A percentile compares a stretch with the other conserved stretches of the same genome.
These are phyloP conservation scores for Oxygymnocypris stewartii DNA, from an alignment of 2,113 vertebrate genomes.

Conservation along the genomic window DNA sequence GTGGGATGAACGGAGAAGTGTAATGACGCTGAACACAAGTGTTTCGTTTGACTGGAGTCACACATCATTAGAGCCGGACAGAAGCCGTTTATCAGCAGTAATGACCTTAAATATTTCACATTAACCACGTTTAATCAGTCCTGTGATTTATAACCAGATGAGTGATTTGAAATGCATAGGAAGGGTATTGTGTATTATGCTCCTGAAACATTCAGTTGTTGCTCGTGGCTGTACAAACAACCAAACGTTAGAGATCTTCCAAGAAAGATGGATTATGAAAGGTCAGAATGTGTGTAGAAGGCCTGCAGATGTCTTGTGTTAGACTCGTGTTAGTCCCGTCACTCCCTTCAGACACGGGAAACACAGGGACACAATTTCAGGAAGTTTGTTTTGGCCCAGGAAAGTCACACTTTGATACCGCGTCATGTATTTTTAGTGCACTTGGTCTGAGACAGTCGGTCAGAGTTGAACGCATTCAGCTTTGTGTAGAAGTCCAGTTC, in stretches of 20 bases:
- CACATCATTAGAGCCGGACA: slow-evolving; percentile 58
- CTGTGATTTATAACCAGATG: neutral
- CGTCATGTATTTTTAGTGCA: slow-evolving; percentile 65
- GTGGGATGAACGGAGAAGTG: neutral
- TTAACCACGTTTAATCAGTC: slow-evolving; percentile 19
- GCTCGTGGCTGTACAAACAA: neutral
- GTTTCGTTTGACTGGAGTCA: slow-evolving; percentile 61
- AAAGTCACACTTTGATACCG: slow-evolving; percentile 58
- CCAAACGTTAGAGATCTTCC: neutral
- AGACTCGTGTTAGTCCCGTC: too few species aligned
- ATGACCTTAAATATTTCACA: slow-evolving; percentile 49
- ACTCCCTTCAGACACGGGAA: slow-evolving; percentile 63
- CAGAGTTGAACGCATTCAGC: neutral
- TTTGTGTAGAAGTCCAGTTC: neutral
- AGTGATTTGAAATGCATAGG: neutral
- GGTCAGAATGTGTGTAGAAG: neutral
- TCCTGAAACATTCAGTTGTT: neutral
- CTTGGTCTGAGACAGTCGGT: slow-evolving; percentile 37
- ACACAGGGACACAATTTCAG: slow-evolving; percentile 76
- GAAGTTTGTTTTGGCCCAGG: slow-evolving; percentile 75
- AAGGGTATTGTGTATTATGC: neutral
- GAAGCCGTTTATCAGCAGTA: slow-evolving; percentile 62
- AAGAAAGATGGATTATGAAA: neutral
- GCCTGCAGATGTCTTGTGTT: neutral
- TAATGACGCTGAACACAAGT: slow-evolving; percentile 27